A percentile compares a stretch with the other conserved stretches of the same genome.
phyloP scores from a whole-genome alignment of 2,797 vertebrate species.

The Nyctalus aviator region DNA sequence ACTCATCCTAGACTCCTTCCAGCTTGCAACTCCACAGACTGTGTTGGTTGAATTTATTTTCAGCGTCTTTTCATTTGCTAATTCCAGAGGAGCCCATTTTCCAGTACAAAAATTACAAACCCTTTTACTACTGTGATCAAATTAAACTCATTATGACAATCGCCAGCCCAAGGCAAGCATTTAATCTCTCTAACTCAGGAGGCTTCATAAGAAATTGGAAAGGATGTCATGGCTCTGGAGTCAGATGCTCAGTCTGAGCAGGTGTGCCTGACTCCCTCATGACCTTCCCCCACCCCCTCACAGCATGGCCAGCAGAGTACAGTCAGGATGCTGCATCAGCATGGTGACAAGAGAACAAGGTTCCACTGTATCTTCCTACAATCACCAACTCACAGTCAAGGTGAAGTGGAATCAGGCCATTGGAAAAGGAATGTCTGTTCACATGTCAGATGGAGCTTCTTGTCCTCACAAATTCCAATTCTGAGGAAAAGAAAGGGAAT shows the following conservation, averaged over 20 bases:
- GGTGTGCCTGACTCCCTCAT: accelerated
- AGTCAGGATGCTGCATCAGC: neutral
- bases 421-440: neutral
- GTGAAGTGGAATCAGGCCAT: neutral
- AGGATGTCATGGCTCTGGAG: neutral
- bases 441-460: neutral
- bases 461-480: neutral
- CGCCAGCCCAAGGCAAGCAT: neutral
- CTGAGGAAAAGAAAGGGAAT: neutral
- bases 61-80: constrained; percentile 61
- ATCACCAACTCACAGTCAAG: neutral
- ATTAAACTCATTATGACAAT: constrained; percentile 67
- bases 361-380: neutral
- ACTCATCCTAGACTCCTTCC: neutral
- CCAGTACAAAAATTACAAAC: constrained; percentile 64
- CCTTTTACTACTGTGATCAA: constrained; percentile 55
- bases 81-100: constrained; percentile 69
- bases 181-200: constrained; percentile 4
- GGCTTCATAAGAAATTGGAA: constrained; percentile 43
- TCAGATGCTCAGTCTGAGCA: neutral
- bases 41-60: constrained; percentile 57
- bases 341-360: accelerated
- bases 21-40: constrained; percentile 38
- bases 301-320: accelerated
- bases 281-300: neutral